Conservation (phyloP, 2,797 vertebrate species). For the Nothura maculosa region DNA sequence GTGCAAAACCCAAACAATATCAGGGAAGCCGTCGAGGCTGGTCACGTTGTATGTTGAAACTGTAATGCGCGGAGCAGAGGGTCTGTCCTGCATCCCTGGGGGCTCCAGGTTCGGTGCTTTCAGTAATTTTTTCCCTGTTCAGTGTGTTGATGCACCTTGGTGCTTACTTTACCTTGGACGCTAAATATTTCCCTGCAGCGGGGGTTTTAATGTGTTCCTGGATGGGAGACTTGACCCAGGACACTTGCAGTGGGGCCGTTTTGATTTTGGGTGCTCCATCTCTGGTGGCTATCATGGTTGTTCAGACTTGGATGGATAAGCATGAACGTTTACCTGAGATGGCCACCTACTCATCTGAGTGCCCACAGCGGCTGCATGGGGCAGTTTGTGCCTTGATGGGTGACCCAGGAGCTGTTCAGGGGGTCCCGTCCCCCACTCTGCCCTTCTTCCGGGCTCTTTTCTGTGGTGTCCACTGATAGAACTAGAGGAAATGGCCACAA, state of each 20-base stretch:
- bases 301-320: too few relatives aligned
- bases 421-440: not conserved
- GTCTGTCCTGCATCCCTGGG: accelerated
- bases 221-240: not conserved
- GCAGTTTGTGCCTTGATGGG: accelerated
- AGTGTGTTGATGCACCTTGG: not conserved
- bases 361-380: not conserved
- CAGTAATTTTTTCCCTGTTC: accelerated
- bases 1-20: slow-evolving; percentile 27
- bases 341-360: too few relatives aligned
- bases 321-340: not conserved
- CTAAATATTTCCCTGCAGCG: accelerated
- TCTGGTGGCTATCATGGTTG: not conserved
- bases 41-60: not conserved
- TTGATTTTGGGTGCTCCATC: not conserved
- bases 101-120: not conserved
- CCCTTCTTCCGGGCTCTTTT: too few relatives aligned
- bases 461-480: too few relatives aligned
- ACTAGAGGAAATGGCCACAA: too few relatives aligned
- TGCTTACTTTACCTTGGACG: not conserved
- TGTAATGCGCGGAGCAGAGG: too few relatives aligned
- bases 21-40: not conserved
- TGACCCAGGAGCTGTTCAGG: accelerated
- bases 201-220: not conserved
- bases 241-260: not conserved